A percentile compares a stretch with the other conserved stretches of the same genome.
Evolutionary conservation across 2,113 vertebrate genomes (phyloP).

Genomic region (Amphilophus citrinellus): DNA sequence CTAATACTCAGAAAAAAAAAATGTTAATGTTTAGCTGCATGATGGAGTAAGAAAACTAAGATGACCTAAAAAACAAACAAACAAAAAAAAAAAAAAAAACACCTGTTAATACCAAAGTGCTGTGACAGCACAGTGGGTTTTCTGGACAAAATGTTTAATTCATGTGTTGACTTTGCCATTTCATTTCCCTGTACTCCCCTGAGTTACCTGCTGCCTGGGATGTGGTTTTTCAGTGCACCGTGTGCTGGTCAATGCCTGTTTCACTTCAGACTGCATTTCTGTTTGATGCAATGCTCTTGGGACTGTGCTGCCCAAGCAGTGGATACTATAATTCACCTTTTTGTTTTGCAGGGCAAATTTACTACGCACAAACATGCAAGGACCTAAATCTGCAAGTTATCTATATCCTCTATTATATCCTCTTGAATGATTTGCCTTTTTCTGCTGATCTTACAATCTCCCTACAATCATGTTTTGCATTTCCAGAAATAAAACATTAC

Average conservation of each 20-base stretch:
- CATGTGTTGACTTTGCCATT: constrained; percentile 42
- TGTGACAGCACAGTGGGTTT: constrained; percentile 17
- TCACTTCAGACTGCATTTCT: constrained; percentile 33
- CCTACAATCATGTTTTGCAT: constrained; percentile 17
- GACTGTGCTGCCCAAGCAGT: not conserved
- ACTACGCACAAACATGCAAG: not conserved
- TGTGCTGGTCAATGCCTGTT: constrained; percentile 7
- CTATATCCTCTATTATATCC: not conserved
- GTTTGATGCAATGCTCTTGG: not conserved
- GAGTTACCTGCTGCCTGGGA: constrained; percentile 21
- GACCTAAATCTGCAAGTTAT: constrained; percentile 1
- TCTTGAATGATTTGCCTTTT: not conserved
- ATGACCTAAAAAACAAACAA: not conserved
- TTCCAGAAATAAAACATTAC: not conserved
- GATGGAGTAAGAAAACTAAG: not conserved
- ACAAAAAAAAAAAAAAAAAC: not conserved
- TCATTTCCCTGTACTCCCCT: constrained; percentile 3
- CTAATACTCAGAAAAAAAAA: not conserved
- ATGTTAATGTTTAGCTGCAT: not conserved
- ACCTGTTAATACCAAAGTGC: constrained; percentile 34
- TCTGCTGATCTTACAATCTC: constrained; percentile 3
- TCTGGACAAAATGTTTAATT: constrained; percentile 50
- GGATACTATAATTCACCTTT: constrained; percentile 17
- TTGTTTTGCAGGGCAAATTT: not conserved
- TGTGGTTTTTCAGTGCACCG: constrained; percentile 5